Conservation (phyloP, 2,797 vertebrate species). For the Steatocranus sp. region DNA sequence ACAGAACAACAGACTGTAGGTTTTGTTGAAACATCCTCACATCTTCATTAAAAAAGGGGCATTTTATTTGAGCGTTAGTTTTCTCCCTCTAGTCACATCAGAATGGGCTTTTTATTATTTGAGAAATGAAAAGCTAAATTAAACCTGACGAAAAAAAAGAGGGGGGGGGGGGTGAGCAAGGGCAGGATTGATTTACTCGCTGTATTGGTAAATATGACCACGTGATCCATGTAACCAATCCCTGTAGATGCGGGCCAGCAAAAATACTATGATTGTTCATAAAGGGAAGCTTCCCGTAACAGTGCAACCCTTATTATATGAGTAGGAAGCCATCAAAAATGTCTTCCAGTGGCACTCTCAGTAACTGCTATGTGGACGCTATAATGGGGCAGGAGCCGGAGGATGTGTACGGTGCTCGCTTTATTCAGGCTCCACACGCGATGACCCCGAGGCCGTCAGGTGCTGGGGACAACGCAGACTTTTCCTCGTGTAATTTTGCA, state of each 20-base stretch:
- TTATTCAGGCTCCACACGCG: slow-evolving; percentile 83
- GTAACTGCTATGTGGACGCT: slow-evolving; percentile 97
- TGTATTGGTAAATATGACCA: slow-evolving; percentile 99
- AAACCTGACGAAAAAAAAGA: slow-evolving; percentile 49
- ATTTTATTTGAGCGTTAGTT: slow-evolving; percentile 1
- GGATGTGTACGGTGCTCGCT: slow-evolving; percentile 89
- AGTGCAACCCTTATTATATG: slow-evolving; percentile 92
- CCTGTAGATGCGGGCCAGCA: slow-evolving; percentile 91
- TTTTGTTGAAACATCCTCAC: slow-evolving; percentile 67
- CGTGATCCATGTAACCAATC: slow-evolving; percentile 99
- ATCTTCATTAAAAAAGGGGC: neutral
- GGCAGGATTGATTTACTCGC: slow-evolving; percentile 94
- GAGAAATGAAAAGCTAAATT: slow-evolving; percentile 63
- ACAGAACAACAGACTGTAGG: slow-evolving; percentile 25
- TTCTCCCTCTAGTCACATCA: slow-evolving; percentile 12
- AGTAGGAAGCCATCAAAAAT: slow-evolving; percentile 89
- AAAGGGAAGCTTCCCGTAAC: slow-evolving; percentile 90
- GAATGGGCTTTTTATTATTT: slow-evolving; percentile 37
- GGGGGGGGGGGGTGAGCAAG: slow-evolving; percentile 57
- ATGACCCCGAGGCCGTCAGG: slow-evolving; percentile 90
- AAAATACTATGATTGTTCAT: slow-evolving; percentile 97
- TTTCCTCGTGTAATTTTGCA: slow-evolving; percentile 95
- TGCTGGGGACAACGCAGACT: slow-evolving; percentile 87
- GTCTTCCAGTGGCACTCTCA: slow-evolving; percentile 94
- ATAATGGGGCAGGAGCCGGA: slow-evolving; percentile 93